These are phyloP conservation scores for Mylabris phalerata DNA, from an alignment of 1,140 invertebrate species.

Conservation along the genomic window DNA sequence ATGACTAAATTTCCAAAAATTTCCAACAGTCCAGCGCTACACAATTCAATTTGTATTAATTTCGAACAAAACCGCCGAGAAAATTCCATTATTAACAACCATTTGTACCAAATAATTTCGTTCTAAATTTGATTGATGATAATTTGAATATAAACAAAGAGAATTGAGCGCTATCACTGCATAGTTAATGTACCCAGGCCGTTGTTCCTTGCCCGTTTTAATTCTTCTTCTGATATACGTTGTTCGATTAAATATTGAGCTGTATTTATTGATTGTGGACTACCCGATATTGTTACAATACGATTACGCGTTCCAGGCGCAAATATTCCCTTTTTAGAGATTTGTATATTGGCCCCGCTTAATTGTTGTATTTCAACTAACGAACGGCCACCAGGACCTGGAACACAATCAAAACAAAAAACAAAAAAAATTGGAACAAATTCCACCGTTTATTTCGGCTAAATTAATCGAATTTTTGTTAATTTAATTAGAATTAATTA, in stretches of 20 bases:
- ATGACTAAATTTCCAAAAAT: no score
- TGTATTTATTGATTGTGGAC: slow-evolving; percentile 75
- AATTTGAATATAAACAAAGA: neutral
- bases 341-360: slow-evolving; percentile 95
- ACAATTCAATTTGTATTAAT: slow-evolving; percentile 5
- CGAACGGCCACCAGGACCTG: slow-evolving; percentile 85
- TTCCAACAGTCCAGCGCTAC: slow-evolving; percentile 4
- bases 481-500: no score
- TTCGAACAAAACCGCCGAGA: no score
- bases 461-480: neutral
- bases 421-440: neutral
- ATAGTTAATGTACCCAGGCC: slow-evolving; percentile 61
- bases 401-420: slow-evolving; percentile 9
- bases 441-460: no score
- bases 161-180: slow-evolving; percentile 36
- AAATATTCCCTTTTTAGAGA: slow-evolving; percentile 97
- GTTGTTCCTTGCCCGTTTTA: slow-evolving; percentile 85
- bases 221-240: slow-evolving; percentile 90
- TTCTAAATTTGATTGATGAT: no score
- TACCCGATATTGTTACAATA: slow-evolving; percentile 92
- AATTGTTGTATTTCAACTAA: slow-evolving; percentile 95
- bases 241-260: slow-evolving; percentile 94
- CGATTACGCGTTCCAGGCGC: slow-evolving; percentile 93
- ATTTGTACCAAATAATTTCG: slow-evolving; percentile 1
- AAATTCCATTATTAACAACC: no score